Evolutionary conservation across 2,888 invertebrate species (phyloP).

Genomic region (Strigamia transsilvanica): DNA sequence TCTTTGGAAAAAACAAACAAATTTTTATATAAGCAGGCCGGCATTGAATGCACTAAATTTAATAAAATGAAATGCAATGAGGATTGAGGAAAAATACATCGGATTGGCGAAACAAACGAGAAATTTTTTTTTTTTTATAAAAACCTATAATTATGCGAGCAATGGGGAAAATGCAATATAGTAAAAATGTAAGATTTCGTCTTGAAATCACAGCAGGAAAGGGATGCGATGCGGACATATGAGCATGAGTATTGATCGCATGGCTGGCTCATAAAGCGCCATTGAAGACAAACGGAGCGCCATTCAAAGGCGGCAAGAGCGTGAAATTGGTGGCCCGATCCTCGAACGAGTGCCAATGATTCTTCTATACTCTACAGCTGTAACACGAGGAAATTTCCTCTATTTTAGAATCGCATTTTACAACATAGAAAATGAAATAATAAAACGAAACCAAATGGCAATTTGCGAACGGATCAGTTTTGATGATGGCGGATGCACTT

Average conservation of each 20-base stretch:
- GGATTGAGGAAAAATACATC: too few species aligned
- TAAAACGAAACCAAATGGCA: background rate
- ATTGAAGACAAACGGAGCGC: slow-evolving; percentile 34
- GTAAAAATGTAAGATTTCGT: background rate
- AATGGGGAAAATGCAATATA: background rate
- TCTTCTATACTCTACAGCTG: background rate
- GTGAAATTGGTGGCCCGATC: slow-evolving; percentile 34
- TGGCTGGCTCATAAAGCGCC: slow-evolving; percentile 38
- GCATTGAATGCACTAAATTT: too few species aligned
- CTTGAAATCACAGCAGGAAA: slow-evolving; percentile 26
- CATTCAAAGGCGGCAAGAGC: slow-evolving; percentile 24
- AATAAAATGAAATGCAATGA: too few species aligned
- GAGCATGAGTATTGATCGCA: slow-evolving; percentile 22
- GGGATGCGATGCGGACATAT: slow-evolving; percentile 21
- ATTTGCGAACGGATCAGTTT: background rate
- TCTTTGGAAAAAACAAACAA: too few species aligned
- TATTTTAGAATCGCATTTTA: background rate
- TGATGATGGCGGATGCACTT: too few species aligned
- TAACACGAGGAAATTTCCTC: slow-evolving; percentile 3
- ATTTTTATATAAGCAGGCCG: too few species aligned
- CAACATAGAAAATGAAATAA: background rate
- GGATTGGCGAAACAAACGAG: too few species aligned
- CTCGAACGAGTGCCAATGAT: slow-evolving; percentile 23
- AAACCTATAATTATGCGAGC: background rate
- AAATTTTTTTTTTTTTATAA: too few species aligned